Evolutionary conservation across 1,140 invertebrate species (phyloP).

Genomic region (Neodiprion pinetum): DNA sequence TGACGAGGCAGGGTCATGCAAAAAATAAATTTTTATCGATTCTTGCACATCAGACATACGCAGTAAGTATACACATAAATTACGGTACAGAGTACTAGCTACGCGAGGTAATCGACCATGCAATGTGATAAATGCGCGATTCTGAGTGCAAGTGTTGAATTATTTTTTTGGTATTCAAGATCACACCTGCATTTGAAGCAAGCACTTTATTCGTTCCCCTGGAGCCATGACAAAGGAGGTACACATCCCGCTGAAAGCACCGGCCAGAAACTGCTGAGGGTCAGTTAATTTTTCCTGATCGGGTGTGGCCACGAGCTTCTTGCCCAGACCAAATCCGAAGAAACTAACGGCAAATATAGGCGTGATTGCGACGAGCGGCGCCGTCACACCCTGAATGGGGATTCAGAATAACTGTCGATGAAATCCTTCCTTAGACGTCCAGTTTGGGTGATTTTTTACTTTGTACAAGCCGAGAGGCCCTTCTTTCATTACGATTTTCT

Average conservation of each 20-base stretch:
- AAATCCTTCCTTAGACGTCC: not conserved
- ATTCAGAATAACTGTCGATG: not conserved
- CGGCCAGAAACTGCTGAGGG: slow-evolving; percentile 69
- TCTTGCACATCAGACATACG: too few relatives aligned
- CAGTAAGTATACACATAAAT: too few relatives aligned
- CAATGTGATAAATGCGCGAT: too few relatives aligned
- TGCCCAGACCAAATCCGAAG: slow-evolving; percentile 73
- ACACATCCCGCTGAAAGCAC: slow-evolving; percentile 67
- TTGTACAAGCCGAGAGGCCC: slow-evolving; percentile 23
- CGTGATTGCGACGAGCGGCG: slow-evolving; percentile 45
- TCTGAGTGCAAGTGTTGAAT: too few relatives aligned
- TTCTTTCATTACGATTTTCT: slow-evolving; percentile 12
- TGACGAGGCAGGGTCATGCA: too few relatives aligned
- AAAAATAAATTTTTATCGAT: too few relatives aligned
- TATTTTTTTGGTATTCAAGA: slow-evolving; percentile 39
- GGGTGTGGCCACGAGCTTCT: slow-evolving; percentile 55
- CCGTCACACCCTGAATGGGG: slow-evolving; percentile 42
- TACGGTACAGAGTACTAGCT: too few relatives aligned
- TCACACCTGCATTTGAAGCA: slow-evolving; percentile 61
- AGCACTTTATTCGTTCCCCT: slow-evolving; percentile 75
- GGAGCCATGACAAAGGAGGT: slow-evolving; percentile 75
- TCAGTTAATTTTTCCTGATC: slow-evolving; percentile 62
- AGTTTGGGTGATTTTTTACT: slow-evolving; percentile 12
- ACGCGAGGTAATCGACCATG: too few relatives aligned
- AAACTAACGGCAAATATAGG: slow-evolving; percentile 68